Evolutionary conservation across 2,888 invertebrate genomes (phyloP).

Genomic region (Lycophotia porphyrea): DNA sequence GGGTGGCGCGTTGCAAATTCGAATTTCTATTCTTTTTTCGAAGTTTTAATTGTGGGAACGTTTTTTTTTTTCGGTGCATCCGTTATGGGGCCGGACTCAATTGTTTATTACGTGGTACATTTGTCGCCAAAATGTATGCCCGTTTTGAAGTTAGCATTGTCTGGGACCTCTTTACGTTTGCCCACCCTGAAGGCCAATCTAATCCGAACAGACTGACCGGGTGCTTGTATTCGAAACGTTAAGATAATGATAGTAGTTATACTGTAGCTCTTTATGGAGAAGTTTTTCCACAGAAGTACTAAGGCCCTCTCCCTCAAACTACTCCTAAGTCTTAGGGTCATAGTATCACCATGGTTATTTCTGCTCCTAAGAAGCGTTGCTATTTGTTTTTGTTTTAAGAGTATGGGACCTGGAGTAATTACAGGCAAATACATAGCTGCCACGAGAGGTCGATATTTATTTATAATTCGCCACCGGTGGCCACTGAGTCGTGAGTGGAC

Average conservation of each 20-base stretch:
- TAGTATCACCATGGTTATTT: background rate
- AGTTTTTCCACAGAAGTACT: background rate
- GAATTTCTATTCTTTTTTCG: slow-evolving; percentile 65
- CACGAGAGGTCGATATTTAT: too few species aligned
- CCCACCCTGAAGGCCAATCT: background rate
- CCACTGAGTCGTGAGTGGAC: too few species aligned
- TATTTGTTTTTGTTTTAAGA: background rate
- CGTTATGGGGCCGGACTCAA: slow-evolving; percentile 3
- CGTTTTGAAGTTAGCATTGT: background rate
- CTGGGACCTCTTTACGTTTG: background rate
- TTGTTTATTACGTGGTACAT: slow-evolving; percentile 13
- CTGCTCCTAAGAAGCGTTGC: background rate
- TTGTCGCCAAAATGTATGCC: slow-evolving; percentile 1
- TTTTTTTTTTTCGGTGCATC: slow-evolving; percentile 11
- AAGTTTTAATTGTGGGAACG: slow-evolving; percentile 55
- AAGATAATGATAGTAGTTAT: too few species aligned
- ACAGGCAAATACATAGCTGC: too few species aligned
- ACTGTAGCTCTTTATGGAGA: background rate
- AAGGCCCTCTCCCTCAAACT: too few species aligned
- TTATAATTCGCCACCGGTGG: too few species aligned
- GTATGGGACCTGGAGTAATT: background rate
- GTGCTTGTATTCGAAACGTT: background rate
- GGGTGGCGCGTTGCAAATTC: slow-evolving; percentile 69
- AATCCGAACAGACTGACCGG: too few species aligned
- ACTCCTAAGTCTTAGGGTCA: too few species aligned